Conservation (phyloP, 2,888 invertebrate species). For the Xanthia togata region DNA sequence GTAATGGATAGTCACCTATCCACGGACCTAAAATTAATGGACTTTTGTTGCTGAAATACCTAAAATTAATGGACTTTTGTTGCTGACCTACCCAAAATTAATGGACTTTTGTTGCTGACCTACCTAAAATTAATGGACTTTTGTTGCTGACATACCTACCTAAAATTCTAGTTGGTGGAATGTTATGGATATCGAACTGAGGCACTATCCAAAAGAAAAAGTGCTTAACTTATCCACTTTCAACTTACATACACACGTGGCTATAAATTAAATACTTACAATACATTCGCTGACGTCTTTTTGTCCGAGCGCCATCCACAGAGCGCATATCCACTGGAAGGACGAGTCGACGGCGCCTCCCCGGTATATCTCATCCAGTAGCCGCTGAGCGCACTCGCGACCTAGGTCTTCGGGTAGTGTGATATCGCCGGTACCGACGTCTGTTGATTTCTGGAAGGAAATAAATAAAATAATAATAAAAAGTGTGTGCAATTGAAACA, state of each 20-base stretch:
- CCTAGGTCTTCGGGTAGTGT: constrained; percentile 98
- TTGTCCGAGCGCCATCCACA: constrained; percentile 98
- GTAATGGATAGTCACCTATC: too few species aligned
- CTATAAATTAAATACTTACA: constrained; percentile 73
- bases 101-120: background rate
- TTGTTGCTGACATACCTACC: too few species aligned
- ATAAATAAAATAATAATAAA: background rate
- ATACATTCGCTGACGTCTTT: constrained; percentile 97
- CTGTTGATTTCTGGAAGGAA: constrained; percentile 81
- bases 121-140: background rate
- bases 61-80: too few species aligned
- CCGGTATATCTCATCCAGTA: constrained; percentile 97
- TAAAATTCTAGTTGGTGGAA: background rate
- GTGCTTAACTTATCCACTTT: background rate
- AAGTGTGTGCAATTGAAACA: background rate
- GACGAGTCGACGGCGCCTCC: constrained; percentile 97
- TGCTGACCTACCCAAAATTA: too few species aligned
- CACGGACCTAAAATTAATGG: too few species aligned
- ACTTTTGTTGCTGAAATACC: too few species aligned
- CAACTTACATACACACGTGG: too few species aligned
- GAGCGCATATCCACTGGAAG: constrained; percentile 95
- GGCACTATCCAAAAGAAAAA: background rate
- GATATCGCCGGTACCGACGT: constrained; percentile 89
- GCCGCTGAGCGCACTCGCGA: constrained; percentile 93
- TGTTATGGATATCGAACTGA: background rate